Conservation (phyloP, 2,888 invertebrate genomes). For the Agriotes lineatus region DNA sequence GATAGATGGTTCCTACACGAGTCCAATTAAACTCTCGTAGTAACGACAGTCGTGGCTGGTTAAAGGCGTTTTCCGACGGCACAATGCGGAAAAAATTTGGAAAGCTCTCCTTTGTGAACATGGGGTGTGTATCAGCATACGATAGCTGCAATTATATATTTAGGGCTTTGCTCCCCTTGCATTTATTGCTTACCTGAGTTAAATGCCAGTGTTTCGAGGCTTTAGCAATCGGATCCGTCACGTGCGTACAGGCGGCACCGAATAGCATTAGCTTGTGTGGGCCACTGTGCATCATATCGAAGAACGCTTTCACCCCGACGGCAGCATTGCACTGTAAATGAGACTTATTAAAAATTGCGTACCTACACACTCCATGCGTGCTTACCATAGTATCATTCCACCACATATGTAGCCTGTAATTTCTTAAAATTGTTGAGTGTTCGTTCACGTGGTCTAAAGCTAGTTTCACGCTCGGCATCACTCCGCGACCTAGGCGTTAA, state of each 20-base stretch:
- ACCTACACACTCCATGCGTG: background rate
- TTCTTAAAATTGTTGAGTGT: conserved; percentile 85
- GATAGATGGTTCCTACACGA: conserved; percentile 95
- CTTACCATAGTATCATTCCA: conserved; percentile 96
- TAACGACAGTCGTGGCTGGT: conserved; percentile 89
- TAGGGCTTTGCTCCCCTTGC: too few species aligned
- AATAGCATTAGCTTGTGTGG: conserved; percentile 94
- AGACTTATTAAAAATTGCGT: background rate
- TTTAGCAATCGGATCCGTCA: conserved; percentile 97
- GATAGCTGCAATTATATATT: conserved; percentile 81
- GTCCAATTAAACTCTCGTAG: conserved; percentile 97
- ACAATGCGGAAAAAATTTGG: conserved; percentile 98
- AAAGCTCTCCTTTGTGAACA: conserved; percentile 93
- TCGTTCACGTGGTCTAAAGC: conserved; percentile 96
- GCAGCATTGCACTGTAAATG: conserved; percentile 89
- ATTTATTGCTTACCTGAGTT: conserved; percentile 79
- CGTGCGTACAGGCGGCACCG: conserved; percentile 97
- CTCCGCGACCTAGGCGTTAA: conserved; percentile 82
- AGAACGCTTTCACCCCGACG: conserved; percentile 94
- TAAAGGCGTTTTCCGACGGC: conserved; percentile 97
- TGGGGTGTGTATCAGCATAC: conserved; percentile 97
- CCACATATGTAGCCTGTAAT: conserved; percentile 94
- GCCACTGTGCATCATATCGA: conserved; percentile 95
- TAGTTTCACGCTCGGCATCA: conserved; percentile 96
- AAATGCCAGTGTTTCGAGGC: conserved; percentile 98